Percentiles rank a stretch among this genome's conserved stretches.
These are phyloP conservation scores for Malacoraja senta DNA, from an alignment of 2,797 vertebrate species.

Conservation along the genomic window DNA sequence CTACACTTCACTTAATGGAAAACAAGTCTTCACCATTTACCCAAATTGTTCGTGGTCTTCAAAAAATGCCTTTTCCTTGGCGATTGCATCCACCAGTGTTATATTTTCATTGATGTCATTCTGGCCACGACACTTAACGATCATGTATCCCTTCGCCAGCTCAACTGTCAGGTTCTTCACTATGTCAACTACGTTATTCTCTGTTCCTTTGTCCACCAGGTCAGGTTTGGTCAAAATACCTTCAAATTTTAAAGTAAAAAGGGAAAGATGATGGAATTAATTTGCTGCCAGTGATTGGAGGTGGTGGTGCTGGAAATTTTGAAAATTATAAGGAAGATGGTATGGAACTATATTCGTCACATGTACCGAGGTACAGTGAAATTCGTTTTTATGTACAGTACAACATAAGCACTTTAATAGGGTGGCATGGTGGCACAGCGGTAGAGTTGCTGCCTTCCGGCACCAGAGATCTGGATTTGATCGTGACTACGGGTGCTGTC, in stretches of 20 bases:
- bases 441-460: no score
- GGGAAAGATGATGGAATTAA: neutral
- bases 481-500: no score
- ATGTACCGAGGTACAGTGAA: no score
- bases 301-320: no score
- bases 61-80: conserved; percentile 71
- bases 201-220: conserved; percentile 75
- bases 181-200: conserved; percentile 61
- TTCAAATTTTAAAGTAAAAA: conserved; percentile 44
- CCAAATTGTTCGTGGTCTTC: conserved; percentile 59
- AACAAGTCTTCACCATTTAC: conserved; percentile 45
- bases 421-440: no score
- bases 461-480: no score
- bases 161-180: conserved; percentile 62
- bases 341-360: no score
- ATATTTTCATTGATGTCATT: conserved; percentile 66
- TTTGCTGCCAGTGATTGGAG: neutral
- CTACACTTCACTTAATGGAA: no score
- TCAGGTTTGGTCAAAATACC: conserved; percentile 87
- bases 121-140: conserved; percentile 80
- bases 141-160: conserved; percentile 82
- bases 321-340: no score
- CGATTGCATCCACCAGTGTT: conserved; percentile 59
- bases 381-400: no score
- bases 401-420: no score